Percentiles rank a stretch among this genome's conserved stretches.
phyloP scores from a whole-genome alignment of 1,140 invertebrate species.

The Pogonomyrmex barbatus region DNA sequence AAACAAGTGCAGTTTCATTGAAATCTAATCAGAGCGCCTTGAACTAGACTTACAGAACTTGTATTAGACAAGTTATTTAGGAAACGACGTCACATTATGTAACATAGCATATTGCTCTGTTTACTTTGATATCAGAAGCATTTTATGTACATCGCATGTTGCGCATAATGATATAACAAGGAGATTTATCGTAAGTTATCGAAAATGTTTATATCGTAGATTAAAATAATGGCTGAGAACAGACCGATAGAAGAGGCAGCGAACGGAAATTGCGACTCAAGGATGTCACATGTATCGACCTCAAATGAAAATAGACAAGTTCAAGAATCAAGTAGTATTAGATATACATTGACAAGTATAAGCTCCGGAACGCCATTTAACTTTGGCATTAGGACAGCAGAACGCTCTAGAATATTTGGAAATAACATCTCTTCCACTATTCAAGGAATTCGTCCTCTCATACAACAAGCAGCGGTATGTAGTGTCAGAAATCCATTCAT shows the following conservation, averaged over 20 bases:
- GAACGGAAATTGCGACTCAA: not conserved
- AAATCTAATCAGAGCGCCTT: not conserved
- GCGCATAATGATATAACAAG: not conserved
- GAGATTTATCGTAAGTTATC: not conserved
- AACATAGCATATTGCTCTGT: not conserved
- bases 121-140: not conserved
- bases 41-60: not conserved
- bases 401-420: conserved; percentile 84
- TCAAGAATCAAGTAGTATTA: not conserved
- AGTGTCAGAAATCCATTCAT: not conserved
- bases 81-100: not conserved
- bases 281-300: conserved; percentile 6
- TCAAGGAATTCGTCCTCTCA: conserved; percentile 86
- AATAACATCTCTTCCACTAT: conserved; percentile 86
- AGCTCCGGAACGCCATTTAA: conserved; percentile 67
- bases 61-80: not conserved
- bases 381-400: conserved; percentile 82
- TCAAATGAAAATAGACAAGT: conserved; percentile 21
- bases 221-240: conserved; percentile 57
- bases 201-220: conserved; percentile 15
- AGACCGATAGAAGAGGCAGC: not conserved
- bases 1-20: not conserved
- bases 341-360: conserved; percentile 33
- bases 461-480: conserved; percentile 85
- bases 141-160: not conserved